Percentiles rank a stretch among this genome's conserved stretches.
These are phyloP conservation scores for Syrmaticus mikado DNA, from an alignment of 2,113 vertebrate genomes.

Conservation along the genomic window DNA sequence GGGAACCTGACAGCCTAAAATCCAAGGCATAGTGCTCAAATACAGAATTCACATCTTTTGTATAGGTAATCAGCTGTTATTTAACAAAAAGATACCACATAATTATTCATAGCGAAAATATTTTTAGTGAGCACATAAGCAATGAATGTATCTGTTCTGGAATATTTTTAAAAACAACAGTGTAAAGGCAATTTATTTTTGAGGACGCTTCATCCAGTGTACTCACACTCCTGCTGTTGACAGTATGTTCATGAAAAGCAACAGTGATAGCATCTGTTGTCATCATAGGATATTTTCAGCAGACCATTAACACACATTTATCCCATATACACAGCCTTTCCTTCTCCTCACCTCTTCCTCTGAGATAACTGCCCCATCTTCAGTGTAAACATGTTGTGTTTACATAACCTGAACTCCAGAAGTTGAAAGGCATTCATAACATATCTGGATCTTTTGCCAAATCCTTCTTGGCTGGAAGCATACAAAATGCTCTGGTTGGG, in stretches of 20 bases:
- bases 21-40: background rate
- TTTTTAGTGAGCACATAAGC: conserved; percentile 28
- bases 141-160: background rate
- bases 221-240: conserved; percentile 30
- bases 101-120: conserved; percentile 45
- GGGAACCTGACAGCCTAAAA: conserved; percentile 20
- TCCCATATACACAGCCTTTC: background rate
- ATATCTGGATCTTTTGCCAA: background rate
- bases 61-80: conserved; percentile 31
- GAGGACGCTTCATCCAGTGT: background rate
- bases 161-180: conserved; percentile 15
- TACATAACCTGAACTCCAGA: background rate
- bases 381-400: background rate
- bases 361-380: background rate
- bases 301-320: background rate
- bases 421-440: background rate
- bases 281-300: background rate
- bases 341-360: background rate
- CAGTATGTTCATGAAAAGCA: conserved; percentile 28
- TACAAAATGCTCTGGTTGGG: background rate
- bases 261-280: conserved; percentile 54
- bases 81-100: background rate
- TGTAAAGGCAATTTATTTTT: conserved; percentile 10
- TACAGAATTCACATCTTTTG: background rate
- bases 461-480: background rate